A percentile compares a stretch with the other conserved stretches of the same genome.
These are phyloP conservation scores for Rhopalosiphum padi DNA, from an alignment of 1,140 invertebrate genomes.

Conservation along the genomic window DNA sequence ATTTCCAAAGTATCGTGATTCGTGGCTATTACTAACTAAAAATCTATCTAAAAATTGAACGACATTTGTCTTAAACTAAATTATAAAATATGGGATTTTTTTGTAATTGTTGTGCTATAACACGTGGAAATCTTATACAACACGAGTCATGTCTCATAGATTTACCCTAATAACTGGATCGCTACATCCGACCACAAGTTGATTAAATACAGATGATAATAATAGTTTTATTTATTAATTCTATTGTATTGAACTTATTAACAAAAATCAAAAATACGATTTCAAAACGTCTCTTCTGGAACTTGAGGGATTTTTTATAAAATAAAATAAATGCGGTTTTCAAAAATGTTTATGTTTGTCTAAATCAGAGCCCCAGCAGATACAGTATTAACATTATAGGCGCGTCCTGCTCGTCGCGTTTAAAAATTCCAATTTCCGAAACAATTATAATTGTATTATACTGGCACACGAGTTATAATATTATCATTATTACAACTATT, in stretches of 20 bases:
- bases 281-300: background rate
- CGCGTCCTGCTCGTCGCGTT: background rate
- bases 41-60: no score
- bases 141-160: no score
- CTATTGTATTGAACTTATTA: background rate
- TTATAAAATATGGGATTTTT: background rate
- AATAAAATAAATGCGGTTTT: no score
- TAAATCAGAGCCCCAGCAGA: no score
- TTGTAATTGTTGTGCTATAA: background rate
- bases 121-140: background rate
- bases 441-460: constrained; percentile 1
- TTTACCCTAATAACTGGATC: background rate
- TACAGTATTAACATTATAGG: background rate
- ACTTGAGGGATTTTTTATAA: background rate
- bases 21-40: no score
- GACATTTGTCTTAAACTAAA: background rate
- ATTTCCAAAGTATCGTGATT: no score
- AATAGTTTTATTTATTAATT: no score
- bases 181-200: background rate
- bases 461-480: background rate
- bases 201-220: background rate
- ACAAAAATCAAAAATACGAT: background rate
- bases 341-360: no score
- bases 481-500: background rate
- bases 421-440: background rate